Percentiles rank a stretch among this genome's conserved stretches.
Conservation (phyloP, 2,797 vertebrate species). For the Manis javanica region DNA sequence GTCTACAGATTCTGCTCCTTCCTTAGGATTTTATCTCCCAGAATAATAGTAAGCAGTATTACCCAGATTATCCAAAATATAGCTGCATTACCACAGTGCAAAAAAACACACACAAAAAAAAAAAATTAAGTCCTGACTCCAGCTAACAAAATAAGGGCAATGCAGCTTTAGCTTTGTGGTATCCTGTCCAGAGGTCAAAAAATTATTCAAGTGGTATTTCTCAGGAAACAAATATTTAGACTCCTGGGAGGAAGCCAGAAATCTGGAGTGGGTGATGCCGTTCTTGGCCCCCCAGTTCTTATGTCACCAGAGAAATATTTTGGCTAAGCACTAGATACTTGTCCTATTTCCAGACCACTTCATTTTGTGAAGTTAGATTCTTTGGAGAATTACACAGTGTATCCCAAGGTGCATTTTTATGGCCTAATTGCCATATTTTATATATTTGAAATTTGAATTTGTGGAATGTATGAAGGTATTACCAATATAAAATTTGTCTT, state of each 20-base stretch:
- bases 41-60: slow-evolving; percentile 44
- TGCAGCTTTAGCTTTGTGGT: slow-evolving; percentile 49
- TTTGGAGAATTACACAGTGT: slow-evolving; percentile 12
- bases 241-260: slow-evolving; percentile 76
- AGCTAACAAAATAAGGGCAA: slow-evolving; percentile 56
- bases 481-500: slow-evolving; percentile 28
- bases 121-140: slow-evolving; percentile 11
- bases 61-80: slow-evolving; percentile 36
- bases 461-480: slow-evolving; percentile 33
- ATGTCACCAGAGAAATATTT: slow-evolving; percentile 74
- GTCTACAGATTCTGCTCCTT: slow-evolving; percentile 7
- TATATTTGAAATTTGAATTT: slow-evolving; percentile 54
- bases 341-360: slow-evolving; percentile 62
- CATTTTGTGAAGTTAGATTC: slow-evolving; percentile 43
- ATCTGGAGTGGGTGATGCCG: slow-evolving; percentile 62
- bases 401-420: slow-evolving; percentile 20
- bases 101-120: not conserved
- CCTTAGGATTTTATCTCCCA: slow-evolving; percentile 11
- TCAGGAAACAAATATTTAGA: slow-evolving; percentile 79
- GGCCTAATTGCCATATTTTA: not conserved
- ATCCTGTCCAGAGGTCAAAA: slow-evolving; percentile 71
- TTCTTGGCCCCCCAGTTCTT: slow-evolving; percentile 72
- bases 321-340: slow-evolving; percentile 26
- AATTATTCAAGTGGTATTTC: slow-evolving; percentile 79
- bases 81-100: not conserved